These are phyloP conservation scores for Streptopelia turtur DNA, from an alignment of 2,797 vertebrate genomes.

Conservation along the genomic window DNA sequence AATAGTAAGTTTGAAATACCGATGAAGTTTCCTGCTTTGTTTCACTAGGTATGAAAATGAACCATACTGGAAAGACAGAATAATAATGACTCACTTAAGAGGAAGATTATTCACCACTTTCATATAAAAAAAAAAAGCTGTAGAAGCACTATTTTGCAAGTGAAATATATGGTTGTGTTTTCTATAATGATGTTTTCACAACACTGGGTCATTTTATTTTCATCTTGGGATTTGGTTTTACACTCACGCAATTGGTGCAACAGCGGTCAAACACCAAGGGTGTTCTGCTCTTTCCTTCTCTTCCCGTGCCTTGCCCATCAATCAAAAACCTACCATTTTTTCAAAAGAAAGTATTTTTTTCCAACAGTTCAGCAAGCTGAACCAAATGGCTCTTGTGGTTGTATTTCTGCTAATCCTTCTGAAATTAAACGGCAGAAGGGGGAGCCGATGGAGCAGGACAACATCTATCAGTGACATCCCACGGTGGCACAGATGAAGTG, in stretches of 20 bases:
- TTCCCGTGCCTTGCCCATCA: background rate
- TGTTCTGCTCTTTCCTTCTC: background rate
- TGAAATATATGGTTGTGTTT: background rate
- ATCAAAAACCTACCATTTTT: background rate
- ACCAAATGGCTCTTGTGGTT: background rate
- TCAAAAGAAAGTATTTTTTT: background rate
- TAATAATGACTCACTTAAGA: background rate
- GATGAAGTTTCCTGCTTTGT: background rate
- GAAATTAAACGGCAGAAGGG: background rate
- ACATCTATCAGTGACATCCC: background rate
- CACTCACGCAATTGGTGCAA: background rate
- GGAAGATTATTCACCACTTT: background rate
- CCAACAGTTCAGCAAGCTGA: background rate
- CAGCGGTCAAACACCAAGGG: background rate
- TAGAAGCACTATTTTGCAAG: background rate
- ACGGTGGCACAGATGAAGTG: rapidly evolving
- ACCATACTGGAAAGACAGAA: background rate
- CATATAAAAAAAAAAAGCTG: background rate
- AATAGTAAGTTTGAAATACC: background rate
- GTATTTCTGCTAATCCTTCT: background rate
- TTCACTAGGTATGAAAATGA: background rate
- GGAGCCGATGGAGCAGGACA: background rate
- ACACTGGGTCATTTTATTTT: background rate
- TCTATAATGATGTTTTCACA: background rate
- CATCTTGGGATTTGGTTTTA: background rate